Evolutionary conservation across 2,888 invertebrate genomes (phyloP).

Genomic region (Protophormia terraenovae): DNA sequence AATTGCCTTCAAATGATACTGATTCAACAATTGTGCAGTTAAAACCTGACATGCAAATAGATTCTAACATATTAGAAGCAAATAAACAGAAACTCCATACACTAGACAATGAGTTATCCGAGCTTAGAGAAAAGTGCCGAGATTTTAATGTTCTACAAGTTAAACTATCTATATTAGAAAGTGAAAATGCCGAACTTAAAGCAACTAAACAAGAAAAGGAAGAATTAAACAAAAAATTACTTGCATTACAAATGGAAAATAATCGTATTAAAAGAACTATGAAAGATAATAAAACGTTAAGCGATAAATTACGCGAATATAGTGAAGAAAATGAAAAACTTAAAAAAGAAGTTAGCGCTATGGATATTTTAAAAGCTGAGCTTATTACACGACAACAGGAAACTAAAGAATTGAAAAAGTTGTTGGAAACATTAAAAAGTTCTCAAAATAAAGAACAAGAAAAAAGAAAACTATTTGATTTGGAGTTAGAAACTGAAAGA

Average conservation of each 20-base stretch:
- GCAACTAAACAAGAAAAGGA: neutral
- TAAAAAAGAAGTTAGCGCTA: neutral
- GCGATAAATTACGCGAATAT: slow-evolving; percentile 16
- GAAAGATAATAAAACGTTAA: slow-evolving; percentile 3
- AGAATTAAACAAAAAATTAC: neutral
- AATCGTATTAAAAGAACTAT: neutral
- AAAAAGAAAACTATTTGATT: neutral
- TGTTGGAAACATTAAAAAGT: neutral
- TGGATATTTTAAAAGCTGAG: slow-evolving; percentile 5
- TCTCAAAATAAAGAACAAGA: neutral
- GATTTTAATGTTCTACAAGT: slow-evolving; percentile 3
- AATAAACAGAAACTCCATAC: neutral
- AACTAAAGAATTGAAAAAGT: neutral
- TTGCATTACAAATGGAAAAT: slow-evolving; percentile 25
- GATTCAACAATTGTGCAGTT: neutral
- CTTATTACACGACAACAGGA: slow-evolving; percentile 17
- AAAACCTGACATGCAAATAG: neutral
- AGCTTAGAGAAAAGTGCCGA: neutral
- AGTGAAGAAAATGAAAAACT: slow-evolving; percentile 28
- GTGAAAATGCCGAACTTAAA: slow-evolving; percentile 32
- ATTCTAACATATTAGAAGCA: neutral
- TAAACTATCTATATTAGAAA: slow-evolving; percentile 5
- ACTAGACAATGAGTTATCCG: neutral
- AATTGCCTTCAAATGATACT: neutral
- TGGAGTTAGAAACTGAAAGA: neutral